These are phyloP conservation scores for Macaria liturata DNA, from an alignment of 2,888 invertebrate species.

Conservation along the genomic window DNA sequence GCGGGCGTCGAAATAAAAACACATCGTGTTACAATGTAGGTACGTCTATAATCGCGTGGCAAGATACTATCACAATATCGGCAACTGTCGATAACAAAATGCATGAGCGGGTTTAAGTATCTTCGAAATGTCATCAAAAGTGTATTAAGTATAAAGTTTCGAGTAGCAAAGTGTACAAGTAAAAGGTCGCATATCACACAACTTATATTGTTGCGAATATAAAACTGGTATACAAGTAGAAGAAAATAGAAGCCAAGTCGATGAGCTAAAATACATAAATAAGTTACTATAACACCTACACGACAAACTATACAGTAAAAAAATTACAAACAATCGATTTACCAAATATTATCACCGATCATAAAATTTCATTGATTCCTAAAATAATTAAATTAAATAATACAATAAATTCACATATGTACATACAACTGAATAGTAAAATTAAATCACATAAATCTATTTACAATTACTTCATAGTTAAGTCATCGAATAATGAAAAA, in stretches of 20 bases:
- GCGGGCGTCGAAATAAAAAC: slow-evolving; percentile 56
- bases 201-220: slow-evolving; percentile 47
- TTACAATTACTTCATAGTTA: slow-evolving; percentile 59
- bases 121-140: slow-evolving; percentile 38
- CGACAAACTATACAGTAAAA: slow-evolving; percentile 74
- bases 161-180: slow-evolving; percentile 36
- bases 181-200: slow-evolving; percentile 40
- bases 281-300: slow-evolving; percentile 59
- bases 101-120: slow-evolving; percentile 51
- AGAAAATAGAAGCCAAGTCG: slow-evolving; percentile 43
- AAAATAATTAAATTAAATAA: slow-evolving; percentile 62
- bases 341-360: slow-evolving; percentile 62
- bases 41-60: slow-evolving; percentile 59
- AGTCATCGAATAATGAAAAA: slow-evolving; percentile 33
- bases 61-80: slow-evolving; percentile 78
- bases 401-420: slow-evolving; percentile 77
- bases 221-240: slow-evolving; percentile 42
- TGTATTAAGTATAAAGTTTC: slow-evolving; percentile 38
- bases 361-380: slow-evolving; percentile 66
- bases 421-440: slow-evolving; percentile 63
- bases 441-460: slow-evolving; percentile 73
- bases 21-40: slow-evolving; percentile 35
- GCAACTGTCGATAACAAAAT: slow-evolving; percentile 58
- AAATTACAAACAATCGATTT: slow-evolving; percentile 70
- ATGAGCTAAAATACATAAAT: slow-evolving; percentile 58